These are phyloP conservation scores for Calyptomena viridis DNA, from an alignment of 2,113 vertebrate genomes.

Conservation along the genomic window DNA sequence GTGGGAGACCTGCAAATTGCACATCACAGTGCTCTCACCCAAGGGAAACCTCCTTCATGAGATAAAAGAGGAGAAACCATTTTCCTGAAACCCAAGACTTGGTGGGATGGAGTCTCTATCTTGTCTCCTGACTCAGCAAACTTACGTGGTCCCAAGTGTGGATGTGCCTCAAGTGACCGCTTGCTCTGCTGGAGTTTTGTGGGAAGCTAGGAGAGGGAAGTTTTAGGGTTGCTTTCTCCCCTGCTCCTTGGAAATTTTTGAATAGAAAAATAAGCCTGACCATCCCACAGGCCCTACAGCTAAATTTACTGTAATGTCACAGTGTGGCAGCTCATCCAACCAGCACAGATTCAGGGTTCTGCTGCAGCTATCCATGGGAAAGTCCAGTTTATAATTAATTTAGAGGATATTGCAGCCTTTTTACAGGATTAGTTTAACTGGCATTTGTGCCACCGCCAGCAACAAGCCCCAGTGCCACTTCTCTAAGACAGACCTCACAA, in stretches of 20 bases:
- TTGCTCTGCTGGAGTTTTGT: background rate
- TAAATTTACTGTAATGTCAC: background rate
- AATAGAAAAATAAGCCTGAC: background rate
- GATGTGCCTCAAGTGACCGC: background rate
- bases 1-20: background rate
- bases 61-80: background rate
- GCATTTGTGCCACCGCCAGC: background rate
- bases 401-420: background rate
- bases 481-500: background rate
- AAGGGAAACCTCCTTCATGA: background rate
- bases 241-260: background rate
- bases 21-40: background rate
- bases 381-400: background rate
- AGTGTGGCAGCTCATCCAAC: background rate
- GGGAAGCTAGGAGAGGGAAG: background rate
- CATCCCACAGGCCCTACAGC: background rate
- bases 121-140: background rate
- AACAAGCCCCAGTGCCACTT: accelerated
- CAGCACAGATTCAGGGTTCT: background rate
- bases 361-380: background rate
- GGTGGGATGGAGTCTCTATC: background rate
- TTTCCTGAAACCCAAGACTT: background rate
- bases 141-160: background rate
- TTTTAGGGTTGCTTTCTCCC: background rate
- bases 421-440: background rate